These are phyloP conservation scores for Dendrocincla fuliginosa DNA, from an alignment of 2,797 vertebrate genomes.

Conservation along the genomic window DNA sequence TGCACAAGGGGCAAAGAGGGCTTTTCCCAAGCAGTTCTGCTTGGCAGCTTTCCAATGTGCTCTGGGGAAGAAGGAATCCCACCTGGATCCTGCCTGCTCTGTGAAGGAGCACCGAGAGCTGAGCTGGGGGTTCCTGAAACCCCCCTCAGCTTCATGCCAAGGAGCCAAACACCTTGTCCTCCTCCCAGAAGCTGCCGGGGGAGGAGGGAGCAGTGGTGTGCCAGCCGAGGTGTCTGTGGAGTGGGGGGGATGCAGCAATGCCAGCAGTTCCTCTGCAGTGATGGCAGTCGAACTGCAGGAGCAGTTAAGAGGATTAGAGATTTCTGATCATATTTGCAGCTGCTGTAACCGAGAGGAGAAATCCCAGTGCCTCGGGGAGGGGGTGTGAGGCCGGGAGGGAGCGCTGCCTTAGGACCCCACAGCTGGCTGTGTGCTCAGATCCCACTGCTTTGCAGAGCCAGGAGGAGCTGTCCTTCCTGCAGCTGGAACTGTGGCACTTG, in stretches of 20 bases:
- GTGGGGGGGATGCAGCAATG: not conserved
- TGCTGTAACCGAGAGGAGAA: not conserved
- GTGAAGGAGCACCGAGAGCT: not conserved
- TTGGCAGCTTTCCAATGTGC: not conserved
- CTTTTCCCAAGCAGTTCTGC: not conserved
- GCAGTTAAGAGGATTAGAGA: constrained; percentile 58
- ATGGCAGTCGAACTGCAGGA: not conserved
- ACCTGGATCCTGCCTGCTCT: not conserved
- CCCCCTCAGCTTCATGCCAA: not conserved
- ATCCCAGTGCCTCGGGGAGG: not conserved
- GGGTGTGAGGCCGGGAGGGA: not conserved
- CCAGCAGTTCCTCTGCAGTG: not conserved
- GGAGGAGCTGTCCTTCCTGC: fast-evolving
- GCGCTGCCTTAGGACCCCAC: fast-evolving
- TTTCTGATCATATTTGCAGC: constrained; percentile 46
- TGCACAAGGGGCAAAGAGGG: not conserved
- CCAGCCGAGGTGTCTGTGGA: not conserved
- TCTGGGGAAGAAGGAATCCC: not conserved
- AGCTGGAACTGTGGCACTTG: not conserved
- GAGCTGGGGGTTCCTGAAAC: not conserved
- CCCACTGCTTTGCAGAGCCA: not conserved
- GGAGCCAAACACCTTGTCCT: not conserved
- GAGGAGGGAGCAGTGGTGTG: not conserved
- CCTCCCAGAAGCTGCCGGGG: not conserved
- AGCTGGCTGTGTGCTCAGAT: not conserved